A percentile compares a stretch with the other conserved stretches of the same genome.
phyloP scores from a whole-genome alignment of 23 tunicate genomes.

The Trididemnum nubilum region DNA sequence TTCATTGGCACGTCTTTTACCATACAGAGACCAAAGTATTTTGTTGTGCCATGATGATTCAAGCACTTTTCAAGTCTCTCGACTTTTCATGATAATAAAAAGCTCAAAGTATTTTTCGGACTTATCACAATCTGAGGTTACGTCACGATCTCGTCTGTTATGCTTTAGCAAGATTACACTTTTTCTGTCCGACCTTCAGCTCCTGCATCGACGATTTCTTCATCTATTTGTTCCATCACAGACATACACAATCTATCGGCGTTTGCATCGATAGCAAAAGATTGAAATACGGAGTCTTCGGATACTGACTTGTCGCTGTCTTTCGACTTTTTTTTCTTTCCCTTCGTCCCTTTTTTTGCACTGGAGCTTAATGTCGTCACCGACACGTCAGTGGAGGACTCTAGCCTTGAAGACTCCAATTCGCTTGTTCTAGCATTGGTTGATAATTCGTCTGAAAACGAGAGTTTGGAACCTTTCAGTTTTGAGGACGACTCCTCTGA shows the following conservation, averaged over 20 bases:
- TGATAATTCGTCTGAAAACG: not conserved
- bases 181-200: no score
- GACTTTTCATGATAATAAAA: no score
- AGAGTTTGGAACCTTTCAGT: not conserved
- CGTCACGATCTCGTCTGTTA: no score
- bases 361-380: not conserved
- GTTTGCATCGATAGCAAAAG: slow-evolving; percentile 76
- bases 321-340: not conserved
- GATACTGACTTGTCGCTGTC: not conserved
- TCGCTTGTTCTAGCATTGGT: not conserved
- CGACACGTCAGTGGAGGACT: not conserved
- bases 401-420: not conserved
- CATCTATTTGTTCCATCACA: slow-evolving; percentile 79
- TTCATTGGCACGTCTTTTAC: no score
- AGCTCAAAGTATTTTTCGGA: no score
- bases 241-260: slow-evolving; percentile 75
- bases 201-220: slow-evolving; percentile 41
- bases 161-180: no score
- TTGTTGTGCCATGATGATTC: no score
- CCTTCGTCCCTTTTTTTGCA: not conserved
- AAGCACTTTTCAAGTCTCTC: no score
- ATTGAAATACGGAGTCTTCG: slow-evolving; percentile 73
- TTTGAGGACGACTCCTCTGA: not conserved
- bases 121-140: no score
- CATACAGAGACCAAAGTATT: no score